These are phyloP conservation scores for Siniperca undulata DNA, from an alignment of 2,797 vertebrate genomes.

Conservation along the genomic window DNA sequence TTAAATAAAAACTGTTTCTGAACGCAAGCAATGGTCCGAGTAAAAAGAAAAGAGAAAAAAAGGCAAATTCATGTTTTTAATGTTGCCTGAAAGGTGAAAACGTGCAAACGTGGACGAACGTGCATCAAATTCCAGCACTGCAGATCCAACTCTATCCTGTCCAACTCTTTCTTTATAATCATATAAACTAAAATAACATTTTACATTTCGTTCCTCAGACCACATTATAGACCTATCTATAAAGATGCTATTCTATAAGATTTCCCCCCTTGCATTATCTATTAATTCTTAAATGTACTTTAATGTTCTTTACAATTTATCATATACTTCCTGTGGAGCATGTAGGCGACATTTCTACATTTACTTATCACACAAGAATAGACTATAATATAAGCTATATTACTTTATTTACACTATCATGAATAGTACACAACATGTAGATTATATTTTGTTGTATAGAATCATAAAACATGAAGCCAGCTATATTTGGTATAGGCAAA, in stretches of 20 bases:
- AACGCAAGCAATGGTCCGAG: background rate
- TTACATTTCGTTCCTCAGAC: background rate
- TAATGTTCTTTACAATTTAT: too few relatives aligned
- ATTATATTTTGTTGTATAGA: background rate
- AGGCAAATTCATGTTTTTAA: background rate
- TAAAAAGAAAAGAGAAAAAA: too few relatives aligned
- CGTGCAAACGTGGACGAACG: background rate
- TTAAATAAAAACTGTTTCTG: background rate
- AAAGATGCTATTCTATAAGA: background rate
- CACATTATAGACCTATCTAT: background rate
- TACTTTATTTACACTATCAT: background rate
- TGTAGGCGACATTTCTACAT: background rate
- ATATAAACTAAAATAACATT: background rate
- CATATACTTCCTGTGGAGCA: background rate
- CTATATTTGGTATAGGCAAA: conserved; percentile 2
- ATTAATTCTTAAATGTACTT: background rate
- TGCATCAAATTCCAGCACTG: background rate
- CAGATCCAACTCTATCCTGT: background rate
- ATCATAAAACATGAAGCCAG: background rate
- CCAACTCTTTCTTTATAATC: background rate
- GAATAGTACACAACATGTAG: background rate
- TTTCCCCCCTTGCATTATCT: background rate
- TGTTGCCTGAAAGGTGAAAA: background rate
- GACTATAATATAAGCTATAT: background rate
- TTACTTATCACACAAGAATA: background rate